Evolutionary conservation across 2,888 invertebrate genomes (phyloP).

Genomic region (Poecilus cupreus): DNA sequence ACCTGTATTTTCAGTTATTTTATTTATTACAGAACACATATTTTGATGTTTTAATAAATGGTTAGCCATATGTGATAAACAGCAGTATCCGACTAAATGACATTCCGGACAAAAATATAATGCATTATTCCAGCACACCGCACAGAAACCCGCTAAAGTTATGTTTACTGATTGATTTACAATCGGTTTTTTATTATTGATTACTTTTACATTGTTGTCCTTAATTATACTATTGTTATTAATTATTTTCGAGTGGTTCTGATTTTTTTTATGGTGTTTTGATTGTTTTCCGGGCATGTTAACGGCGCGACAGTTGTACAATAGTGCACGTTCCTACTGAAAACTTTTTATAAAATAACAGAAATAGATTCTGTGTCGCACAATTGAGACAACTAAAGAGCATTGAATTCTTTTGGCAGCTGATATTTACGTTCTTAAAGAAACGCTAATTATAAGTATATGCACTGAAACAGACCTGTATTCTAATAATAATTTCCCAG

Average conservation of each 20-base stretch:
- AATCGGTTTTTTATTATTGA: neutral
- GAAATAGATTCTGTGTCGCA: neutral
- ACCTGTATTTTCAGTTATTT: conserved; percentile 45
- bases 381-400: neutral
- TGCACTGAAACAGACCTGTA: neutral
- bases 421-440: neutral
- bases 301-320: neutral
- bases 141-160: conserved; percentile 50
- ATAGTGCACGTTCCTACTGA: neutral
- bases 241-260: neutral
- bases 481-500: conserved; percentile 24
- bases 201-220: neutral
- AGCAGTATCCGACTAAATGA: conserved; percentile 48
- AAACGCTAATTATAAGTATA: neutral
- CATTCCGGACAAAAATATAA: conserved; percentile 46
- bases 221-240: neutral
- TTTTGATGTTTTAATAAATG: conserved; percentile 31
- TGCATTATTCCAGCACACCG: conserved; percentile 50
- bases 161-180: conserved; percentile 31
- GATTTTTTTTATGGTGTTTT: neutral
- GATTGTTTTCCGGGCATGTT: conserved; percentile 13
- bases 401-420: conserved; percentile 34
- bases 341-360: neutral
- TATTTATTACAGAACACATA: conserved; percentile 20
- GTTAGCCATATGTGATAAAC: conserved; percentile 53